Base-by-base conservation (phyloP, 2,113 vertebrate species). In the Cinclus cinclus region DNA sequence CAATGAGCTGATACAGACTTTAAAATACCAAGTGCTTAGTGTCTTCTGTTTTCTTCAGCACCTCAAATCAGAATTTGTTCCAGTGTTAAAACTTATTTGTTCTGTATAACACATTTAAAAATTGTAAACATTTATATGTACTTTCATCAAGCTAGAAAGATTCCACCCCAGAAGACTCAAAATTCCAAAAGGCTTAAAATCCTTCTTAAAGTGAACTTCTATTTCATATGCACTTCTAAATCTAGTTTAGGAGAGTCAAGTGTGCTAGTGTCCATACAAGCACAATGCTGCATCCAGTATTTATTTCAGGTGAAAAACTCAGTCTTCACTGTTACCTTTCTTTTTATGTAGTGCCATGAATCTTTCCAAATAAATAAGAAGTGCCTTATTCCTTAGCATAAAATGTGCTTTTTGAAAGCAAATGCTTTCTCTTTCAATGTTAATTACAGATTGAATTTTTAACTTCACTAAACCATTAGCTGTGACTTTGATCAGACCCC, bases 401-500 rank as follows among this genome's bases (percentile, higher is more conserved):
- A 89, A 96, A 89, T 12, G 33, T 50, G 16, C 19, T 13, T 73
- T 91, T 55, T 74, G 86, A 87, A 84, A 86, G 37, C 35, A 28
- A 41, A 62, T 2, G 0, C 27, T 55, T 73, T 39, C 47, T 70
- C 79, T 90, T 90, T 93, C 68, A 65, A 64, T 96, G 94, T 90
- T 91, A 96, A 95, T 96, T 85, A 91, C 50, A 70, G 70, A 62
- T 3, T 80, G 86, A 86, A 92, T 91, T 90, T 95, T 90, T 90
- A 91, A 92, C 91, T 95, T 92, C 65, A 70, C 58, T 92, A 91
- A 96, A 90, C 64, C 55, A 91, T 89, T 96, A 67, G 79, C 37
- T 80, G 84, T 67, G 95, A 87, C 89, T 94, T 90, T 92, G 86
- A 96, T 94, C 93, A 97, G 89, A 95, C 94, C 87, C 92, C 96